These are phyloP conservation scores for Mesochorus sp. DNA, from an alignment of 2,888 invertebrate species.

Conservation along the genomic window DNA sequence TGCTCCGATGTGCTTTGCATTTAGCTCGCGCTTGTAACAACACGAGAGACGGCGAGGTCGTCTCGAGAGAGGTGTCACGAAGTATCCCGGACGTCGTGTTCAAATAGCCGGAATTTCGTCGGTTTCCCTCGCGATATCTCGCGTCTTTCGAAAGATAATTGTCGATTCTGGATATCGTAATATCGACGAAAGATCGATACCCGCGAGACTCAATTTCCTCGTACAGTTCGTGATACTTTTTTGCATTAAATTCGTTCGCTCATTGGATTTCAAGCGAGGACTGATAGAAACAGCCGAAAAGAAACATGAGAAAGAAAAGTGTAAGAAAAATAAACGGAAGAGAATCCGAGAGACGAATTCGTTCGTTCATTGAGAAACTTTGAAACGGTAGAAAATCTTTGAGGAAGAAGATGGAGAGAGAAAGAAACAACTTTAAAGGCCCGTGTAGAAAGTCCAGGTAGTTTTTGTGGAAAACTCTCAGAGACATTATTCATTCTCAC, in stretches of 20 bases:
- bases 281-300: not conserved
- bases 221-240: not conserved
- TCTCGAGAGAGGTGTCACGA: slow-evolving; percentile 1
- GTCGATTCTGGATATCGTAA: slow-evolving; percentile 8
- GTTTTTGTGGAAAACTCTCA: not conserved
- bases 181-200: slow-evolving; percentile 3
- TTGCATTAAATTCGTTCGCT: not conserved
- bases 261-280: not conserved
- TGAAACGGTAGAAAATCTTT: slow-evolving; percentile 43
- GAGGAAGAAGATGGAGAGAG: not conserved
- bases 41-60: not conserved
- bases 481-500: not conserved
- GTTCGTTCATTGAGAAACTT: slow-evolving; percentile 32
- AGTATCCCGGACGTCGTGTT: not conserved
- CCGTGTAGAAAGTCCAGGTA: slow-evolving; percentile 23
- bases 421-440: not conserved
- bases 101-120: slow-evolving; percentile 2
- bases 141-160: slow-evolving; percentile 25
- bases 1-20: slow-evolving; percentile 58
- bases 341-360: slow-evolving; percentile 33
- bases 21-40: slow-evolving; percentile 30
- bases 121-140: not conserved
- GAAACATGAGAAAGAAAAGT: not conserved
- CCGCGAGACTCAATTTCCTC: not conserved
- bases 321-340: not conserved